Evolutionary conservation across 2,888 invertebrate species (phyloP), one percentile per base, ranked within the genome.

Genomic region (Nemoura dubitans): DNA sequence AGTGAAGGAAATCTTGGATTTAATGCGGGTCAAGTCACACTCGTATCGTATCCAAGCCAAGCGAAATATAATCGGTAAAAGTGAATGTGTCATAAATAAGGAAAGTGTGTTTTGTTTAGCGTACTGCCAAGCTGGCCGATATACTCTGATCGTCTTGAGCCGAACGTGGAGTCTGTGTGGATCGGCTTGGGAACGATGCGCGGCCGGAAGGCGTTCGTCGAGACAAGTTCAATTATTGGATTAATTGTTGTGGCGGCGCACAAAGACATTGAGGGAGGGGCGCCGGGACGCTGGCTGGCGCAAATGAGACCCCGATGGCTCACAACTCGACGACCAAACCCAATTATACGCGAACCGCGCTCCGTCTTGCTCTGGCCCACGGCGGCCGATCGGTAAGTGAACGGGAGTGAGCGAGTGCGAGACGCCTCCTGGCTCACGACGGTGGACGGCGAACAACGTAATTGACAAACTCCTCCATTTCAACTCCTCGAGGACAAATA

Each of bases 191-290:
- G 86, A 59, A 59, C 14, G n/a, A n/a, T n/a, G n/a, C n/a, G 84
- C 36, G 36, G 84, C 87, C 81, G 29, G 80, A 83, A 86, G 87
- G 77, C 87, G 85, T 82, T 59, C 28, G 86, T 76, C 43, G 88
- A 87, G 88, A 88, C 88, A 88, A 87, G 85, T 88, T 88, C 88
- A 88, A 88, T 88, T 88, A 88, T 88, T 87, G 88, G 88, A 88
- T 88, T 88, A 88, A 88, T 88, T 88, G 88, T 86, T 83, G 86
- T 85, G 88, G 87, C 83, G 88, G 87, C 85, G 88, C 29, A 86
- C 88, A 88, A 88, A 88, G 88, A 88, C 88, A 87, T 76, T 84
- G 78, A 77, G 85, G 77, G 87, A 30, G 76, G 87, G 86, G 36
- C 81, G 85, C 27, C 36, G 25, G 78, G 26, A 14, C 80, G 87